Evolutionary conservation across 2,797 vertebrate genomes (phyloP).

Genomic region (Darevskia nairensis): DNA sequence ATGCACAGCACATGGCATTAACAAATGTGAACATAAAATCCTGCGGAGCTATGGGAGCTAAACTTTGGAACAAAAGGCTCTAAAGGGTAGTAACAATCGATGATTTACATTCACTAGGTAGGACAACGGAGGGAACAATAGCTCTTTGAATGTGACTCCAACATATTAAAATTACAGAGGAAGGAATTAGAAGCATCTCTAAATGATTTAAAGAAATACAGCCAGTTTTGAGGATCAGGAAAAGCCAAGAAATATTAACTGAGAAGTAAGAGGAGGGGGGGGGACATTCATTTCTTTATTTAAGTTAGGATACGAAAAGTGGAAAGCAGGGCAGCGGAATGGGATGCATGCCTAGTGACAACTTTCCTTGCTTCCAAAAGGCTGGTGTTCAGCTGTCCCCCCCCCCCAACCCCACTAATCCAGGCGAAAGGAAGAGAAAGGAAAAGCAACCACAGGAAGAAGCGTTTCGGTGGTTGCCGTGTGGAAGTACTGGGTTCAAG

Average conservation of each 20-base stretch:
- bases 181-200: not conserved
- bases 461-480: not conserved
- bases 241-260: not conserved
- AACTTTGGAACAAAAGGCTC: slow-evolving; percentile 50
- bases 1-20: slow-evolving; percentile 19
- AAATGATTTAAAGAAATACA: slow-evolving; percentile 13
- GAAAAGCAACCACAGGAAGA: not conserved
- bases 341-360: not conserved
- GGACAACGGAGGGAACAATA: fast-evolving
- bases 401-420: not conserved
- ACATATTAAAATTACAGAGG: not conserved
- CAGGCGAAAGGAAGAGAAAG: not conserved
- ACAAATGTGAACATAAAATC: slow-evolving; percentile 36
- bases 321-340: not conserved
- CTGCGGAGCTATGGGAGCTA: slow-evolving; percentile 30
- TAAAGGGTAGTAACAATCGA: not conserved
- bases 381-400: not conserved
- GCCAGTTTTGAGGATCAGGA: not conserved
- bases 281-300: not conserved
- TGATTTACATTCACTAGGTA: not conserved
- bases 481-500: not conserved
- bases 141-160: slow-evolving; percentile 10
- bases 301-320: not conserved
- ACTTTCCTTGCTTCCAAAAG: not conserved
- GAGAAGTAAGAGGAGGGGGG: not conserved